A percentile compares a stretch with the other conserved stretches of the same genome.
Evolutionary conservation across 2,888 invertebrate genomes (phyloP).

Genomic region (Eupithecia vulgata): DNA sequence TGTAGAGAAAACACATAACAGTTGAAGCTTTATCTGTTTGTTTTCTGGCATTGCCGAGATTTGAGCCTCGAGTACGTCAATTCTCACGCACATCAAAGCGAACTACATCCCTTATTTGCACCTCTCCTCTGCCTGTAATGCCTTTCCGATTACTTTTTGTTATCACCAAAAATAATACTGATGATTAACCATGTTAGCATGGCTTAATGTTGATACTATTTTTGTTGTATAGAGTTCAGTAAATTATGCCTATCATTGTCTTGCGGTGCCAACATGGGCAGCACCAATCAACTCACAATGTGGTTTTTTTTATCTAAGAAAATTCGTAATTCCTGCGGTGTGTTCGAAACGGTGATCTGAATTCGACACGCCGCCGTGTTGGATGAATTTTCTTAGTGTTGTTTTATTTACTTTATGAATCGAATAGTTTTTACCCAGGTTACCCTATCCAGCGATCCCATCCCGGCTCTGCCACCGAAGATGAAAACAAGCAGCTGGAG

Average conservation of each 20-base stretch:
- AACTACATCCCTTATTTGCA: slow-evolving; percentile 67
- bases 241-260: slow-evolving; percentile 56
- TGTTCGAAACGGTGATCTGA: slow-evolving; percentile 49
- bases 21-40: slow-evolving; percentile 82
- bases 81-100: slow-evolving; percentile 61
- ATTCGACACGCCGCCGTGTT: slow-evolving; percentile 44
- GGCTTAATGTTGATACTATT: slow-evolving; percentile 65
- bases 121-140: slow-evolving; percentile 78
- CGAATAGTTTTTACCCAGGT: slow-evolving; percentile 75
- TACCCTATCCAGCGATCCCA: slow-evolving; percentile 80
- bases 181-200: slow-evolving; percentile 77
- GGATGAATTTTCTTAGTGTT: slow-evolving; percentile 65
- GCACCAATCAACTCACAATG: slow-evolving; percentile 81
- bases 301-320: slow-evolving; percentile 63
- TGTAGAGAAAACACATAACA: slow-evolving; percentile 61
- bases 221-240: slow-evolving; percentile 50
- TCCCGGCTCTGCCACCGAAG: slow-evolving; percentile 80
- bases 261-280: slow-evolving; percentile 75
- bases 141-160: slow-evolving; percentile 66
- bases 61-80: slow-evolving; percentile 61
- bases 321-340: slow-evolving; percentile 58
- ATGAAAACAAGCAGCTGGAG: slow-evolving; percentile 83
- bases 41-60: slow-evolving; percentile 83
- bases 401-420: slow-evolving; percentile 59
- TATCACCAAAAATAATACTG: slow-evolving; percentile 59